These are phyloP conservation scores for Passer montanus DNA, from an alignment of 2,113 vertebrate species.

Conservation along the genomic window DNA sequence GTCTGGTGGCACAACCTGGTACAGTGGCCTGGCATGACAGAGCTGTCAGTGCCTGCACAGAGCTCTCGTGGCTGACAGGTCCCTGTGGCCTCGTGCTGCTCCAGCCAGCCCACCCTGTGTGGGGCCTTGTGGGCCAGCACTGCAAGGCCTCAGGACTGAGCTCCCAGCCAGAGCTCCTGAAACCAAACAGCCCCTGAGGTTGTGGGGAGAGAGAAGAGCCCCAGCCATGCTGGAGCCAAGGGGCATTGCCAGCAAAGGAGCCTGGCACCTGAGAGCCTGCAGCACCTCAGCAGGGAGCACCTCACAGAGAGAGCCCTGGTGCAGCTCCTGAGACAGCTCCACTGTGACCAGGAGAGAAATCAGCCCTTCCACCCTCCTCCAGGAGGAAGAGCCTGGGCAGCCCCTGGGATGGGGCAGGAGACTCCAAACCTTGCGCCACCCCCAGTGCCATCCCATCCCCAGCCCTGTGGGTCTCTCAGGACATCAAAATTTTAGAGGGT, in stretches of 20 bases:
- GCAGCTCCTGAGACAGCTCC: neutral
- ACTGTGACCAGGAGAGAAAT: neutral
- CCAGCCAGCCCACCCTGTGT: neutral
- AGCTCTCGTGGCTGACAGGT: neutral
- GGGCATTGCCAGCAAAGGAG: neutral
- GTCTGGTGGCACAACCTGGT: neutral
- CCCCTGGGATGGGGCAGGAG: neutral
- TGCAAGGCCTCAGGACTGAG: neutral
- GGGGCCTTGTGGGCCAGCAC: neutral
- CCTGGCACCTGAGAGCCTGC: neutral
- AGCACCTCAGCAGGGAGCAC: neutral
- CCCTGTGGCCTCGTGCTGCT: neutral
- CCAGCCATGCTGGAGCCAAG: rapidly evolving
- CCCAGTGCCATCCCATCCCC: no score
- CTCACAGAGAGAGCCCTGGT: neutral
- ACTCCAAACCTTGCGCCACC: neutral
- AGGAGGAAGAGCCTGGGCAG: neutral
- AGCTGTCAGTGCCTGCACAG: neutral
- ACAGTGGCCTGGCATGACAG: neutral
- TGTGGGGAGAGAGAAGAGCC: neutral
- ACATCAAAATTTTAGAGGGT: neutral
- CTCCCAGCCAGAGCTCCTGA: neutral
- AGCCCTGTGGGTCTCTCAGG: neutral
- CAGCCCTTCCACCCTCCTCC: neutral
- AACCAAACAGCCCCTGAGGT: neutral